Evolutionary conservation across 2,113 vertebrate species (phyloP).

Genomic region (Rhizomys pruinosus): DNA sequence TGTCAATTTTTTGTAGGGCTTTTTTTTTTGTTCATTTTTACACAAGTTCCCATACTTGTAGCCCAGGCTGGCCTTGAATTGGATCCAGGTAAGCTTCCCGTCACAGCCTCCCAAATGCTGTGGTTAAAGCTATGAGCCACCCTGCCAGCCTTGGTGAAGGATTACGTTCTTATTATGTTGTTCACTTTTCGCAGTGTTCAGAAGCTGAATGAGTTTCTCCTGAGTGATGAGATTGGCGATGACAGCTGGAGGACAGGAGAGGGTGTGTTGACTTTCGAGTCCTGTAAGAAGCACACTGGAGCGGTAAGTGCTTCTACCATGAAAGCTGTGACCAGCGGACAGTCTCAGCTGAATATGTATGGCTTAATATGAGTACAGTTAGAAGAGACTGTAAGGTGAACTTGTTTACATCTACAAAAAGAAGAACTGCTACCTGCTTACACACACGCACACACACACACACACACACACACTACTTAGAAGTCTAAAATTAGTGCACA

Average conservation of each 20-base stretch:
- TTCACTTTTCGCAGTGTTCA: conserved; percentile 90
- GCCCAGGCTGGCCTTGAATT: not conserved
- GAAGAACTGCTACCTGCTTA: not conserved
- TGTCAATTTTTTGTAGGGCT: not conserved
- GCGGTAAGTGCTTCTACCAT: conserved; percentile 86
- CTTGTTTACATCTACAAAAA: not conserved
- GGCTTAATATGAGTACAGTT: not conserved
- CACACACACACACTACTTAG: too few species aligned
- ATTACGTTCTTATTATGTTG: conserved; percentile 28
- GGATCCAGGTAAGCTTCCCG: not conserved
- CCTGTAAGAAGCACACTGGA: conserved; percentile 92
- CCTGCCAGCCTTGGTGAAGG: not conserved
- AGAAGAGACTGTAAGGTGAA: not conserved
- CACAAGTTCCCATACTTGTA: not conserved
- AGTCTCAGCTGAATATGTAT: not conserved
- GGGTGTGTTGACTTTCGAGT: conserved; percentile 88
- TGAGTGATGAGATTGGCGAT: conserved; percentile 97
- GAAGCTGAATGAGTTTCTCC: conserved; percentile 96
- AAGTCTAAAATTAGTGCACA: not conserved
- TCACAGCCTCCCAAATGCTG: not conserved
- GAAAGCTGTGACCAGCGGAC: not conserved
- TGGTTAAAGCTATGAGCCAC: not conserved
- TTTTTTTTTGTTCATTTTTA: too few species aligned
- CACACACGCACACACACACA: too few species aligned
- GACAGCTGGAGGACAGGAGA: conserved; percentile 95